These are phyloP conservation scores for Macrotrachela quadricornifera DNA, from an alignment of 1,140 invertebrate species.

Conservation along the genomic window DNA sequence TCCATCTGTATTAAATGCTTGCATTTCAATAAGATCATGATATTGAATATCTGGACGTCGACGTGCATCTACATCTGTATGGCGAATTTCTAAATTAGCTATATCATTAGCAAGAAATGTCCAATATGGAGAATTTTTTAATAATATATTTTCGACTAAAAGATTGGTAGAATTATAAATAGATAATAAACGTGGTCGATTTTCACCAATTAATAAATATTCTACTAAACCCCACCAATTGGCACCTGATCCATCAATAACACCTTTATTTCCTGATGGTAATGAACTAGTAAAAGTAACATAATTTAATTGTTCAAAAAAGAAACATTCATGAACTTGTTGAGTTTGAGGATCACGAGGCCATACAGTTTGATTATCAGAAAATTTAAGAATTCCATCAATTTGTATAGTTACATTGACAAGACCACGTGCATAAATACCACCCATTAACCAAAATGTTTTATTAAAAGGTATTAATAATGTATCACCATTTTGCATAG, in stretches of 20 bases:
- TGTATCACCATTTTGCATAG: no score
- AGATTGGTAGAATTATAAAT: not conserved
- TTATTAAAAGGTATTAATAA: no score
- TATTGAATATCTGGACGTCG: not conserved
- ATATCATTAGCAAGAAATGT: not conserved
- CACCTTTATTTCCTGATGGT: not conserved
- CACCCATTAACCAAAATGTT: no score
- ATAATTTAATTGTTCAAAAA: no score
- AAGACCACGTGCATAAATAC: not conserved
- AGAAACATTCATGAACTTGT: no score
- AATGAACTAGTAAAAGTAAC: no score
- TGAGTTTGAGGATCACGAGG: not conserved
- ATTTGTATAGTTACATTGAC: not conserved
- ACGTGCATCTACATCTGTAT: no score
- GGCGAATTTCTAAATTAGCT: not conserved
- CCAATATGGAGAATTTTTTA: not conserved
- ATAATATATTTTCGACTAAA: not conserved
- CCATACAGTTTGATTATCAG: not conserved
- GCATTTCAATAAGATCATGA: not conserved
- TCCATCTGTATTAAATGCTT: not conserved
- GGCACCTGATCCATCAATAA: conserved; percentile 1
- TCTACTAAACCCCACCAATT: not conserved
- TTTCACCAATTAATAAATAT: not conserved
- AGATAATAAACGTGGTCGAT: not conserved
- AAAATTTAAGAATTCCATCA: not conserved